phyloP scores from a whole-genome alignment of 2,888 invertebrate genomes.

The Tetramorium bicarinatum region DNA sequence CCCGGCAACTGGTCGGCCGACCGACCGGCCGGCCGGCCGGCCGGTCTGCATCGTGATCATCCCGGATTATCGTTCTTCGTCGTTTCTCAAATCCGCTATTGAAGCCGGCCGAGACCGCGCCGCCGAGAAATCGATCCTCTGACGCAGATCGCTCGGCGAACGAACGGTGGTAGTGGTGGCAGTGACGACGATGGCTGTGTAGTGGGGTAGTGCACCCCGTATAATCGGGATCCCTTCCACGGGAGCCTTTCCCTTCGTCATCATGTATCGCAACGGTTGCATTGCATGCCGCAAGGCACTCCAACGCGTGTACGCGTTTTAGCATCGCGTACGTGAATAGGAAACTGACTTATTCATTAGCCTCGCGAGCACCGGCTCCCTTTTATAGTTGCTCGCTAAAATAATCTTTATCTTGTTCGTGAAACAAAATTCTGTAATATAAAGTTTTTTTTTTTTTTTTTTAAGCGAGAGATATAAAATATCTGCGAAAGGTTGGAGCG shows the following conservation, averaged over 20 bases:
- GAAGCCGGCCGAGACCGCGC: conserved; percentile 37
- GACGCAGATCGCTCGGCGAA: conserved; percentile 50
- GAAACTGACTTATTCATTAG: conserved; percentile 20
- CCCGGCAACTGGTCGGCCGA: not conserved
- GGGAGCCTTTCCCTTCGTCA: conserved; percentile 41
- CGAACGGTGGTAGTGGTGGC: not conserved
- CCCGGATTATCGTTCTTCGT: conserved; percentile 52
- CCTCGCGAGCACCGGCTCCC: not conserved
- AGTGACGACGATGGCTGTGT: not conserved
- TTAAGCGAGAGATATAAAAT: not conserved
- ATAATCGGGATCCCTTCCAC: conserved; percentile 40
- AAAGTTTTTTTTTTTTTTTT: not conserved
- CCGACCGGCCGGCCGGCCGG: not conserved
- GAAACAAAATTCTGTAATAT: not conserved
- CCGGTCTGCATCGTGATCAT: conserved; percentile 37
- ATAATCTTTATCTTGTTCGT: not conserved
- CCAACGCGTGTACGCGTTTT: conserved; percentile 23
- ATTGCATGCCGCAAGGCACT: conserved; percentile 45
- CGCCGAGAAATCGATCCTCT: conserved; percentile 48
- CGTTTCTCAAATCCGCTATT: conserved; percentile 49
- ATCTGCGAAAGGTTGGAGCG: not conserved
- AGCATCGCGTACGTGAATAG: conserved; percentile 3
- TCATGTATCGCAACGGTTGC: conserved; percentile 26
- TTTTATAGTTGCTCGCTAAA: not conserved
- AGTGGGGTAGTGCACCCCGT: conserved; percentile 27